phyloP scores from a whole-genome alignment of 2,888 invertebrate species.

The Ichneumoninae sp. region DNA sequence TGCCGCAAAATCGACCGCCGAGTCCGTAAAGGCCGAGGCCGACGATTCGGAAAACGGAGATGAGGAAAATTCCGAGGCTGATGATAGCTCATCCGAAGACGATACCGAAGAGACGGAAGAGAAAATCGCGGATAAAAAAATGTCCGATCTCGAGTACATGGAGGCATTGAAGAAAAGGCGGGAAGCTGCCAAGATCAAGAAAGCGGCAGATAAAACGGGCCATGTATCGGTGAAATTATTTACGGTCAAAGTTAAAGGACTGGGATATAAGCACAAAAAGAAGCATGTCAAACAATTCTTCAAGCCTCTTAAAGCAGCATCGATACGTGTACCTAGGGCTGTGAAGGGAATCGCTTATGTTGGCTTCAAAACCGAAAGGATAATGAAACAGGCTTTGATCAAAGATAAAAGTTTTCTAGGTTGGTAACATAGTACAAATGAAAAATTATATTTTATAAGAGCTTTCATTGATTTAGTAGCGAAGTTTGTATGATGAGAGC shows the following conservation, averaged over 20 bases:
- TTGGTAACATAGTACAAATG: slow-evolving; percentile 81
- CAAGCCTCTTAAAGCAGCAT: slow-evolving; percentile 91
- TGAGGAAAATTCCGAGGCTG: slow-evolving; percentile 72
- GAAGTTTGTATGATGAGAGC: too few relatives aligned
- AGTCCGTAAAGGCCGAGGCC: slow-evolving; percentile 43
- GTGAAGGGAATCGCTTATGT: slow-evolving; percentile 95
- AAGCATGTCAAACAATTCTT: slow-evolving; percentile 94
- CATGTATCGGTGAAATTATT: slow-evolving; percentile 84
- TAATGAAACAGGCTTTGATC: slow-evolving; percentile 91
- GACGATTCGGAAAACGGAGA: slow-evolving; percentile 61
- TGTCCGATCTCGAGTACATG: slow-evolving; percentile 94
- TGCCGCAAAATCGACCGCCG: slow-evolving; percentile 80
- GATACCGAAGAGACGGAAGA: slow-evolving; percentile 78
- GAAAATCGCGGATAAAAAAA: slow-evolving; percentile 89
- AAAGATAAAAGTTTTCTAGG: slow-evolving; percentile 95
- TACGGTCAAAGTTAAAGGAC: slow-evolving; percentile 90
- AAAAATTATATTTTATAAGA: neutral
- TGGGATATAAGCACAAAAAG: slow-evolving; percentile 92
- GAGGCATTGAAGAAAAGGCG: slow-evolving; percentile 87
- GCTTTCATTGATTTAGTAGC: too few relatives aligned
- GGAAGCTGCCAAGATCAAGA: slow-evolving; percentile 77
- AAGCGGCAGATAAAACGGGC: slow-evolving; percentile 74
- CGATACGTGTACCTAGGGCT: slow-evolving; percentile 91
- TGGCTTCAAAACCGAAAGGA: slow-evolving; percentile 94
- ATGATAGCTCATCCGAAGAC: slow-evolving; percentile 71